A percentile compares a stretch with the other conserved stretches of the same genome.
These are phyloP conservation scores for Podarcis siculus DNA, from an alignment of 2,797 vertebrate genomes.

Conservation along the genomic window DNA sequence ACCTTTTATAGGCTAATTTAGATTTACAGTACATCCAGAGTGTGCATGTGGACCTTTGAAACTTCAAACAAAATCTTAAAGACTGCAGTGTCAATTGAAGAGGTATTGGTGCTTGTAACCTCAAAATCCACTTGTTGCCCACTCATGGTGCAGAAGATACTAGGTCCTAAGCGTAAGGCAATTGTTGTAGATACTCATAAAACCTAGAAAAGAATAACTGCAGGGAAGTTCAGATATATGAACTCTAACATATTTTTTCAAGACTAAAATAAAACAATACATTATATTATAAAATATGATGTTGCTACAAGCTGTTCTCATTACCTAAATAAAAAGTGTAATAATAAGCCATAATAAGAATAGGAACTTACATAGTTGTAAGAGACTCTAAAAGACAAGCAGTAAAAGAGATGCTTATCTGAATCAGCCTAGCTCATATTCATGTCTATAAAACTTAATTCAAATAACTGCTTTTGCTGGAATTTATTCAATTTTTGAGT, in stretches of 20 bases:
- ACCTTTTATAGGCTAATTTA: neutral
- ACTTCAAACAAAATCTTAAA: neutral
- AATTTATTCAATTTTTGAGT: constrained; percentile 53
- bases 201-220: neutral
- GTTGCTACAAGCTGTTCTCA: constrained; percentile 33
- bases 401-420: constrained; percentile 54
- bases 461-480: constrained; percentile 66
- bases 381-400: constrained; percentile 66
- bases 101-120: neutral
- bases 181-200: neutral
- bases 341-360: constrained; percentile 60
- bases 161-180: neutral
- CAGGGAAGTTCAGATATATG: neutral
- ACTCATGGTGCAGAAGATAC: neutral
- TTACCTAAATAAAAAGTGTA: constrained; percentile 42
- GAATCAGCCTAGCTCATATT: constrained; percentile 55
- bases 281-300: constrained; percentile 49
- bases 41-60: no score
- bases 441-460: constrained; percentile 65
- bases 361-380: constrained; percentile 41
- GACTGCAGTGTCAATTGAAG: neutral
- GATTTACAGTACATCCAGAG: neutral
- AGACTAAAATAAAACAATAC: constrained; percentile 16
- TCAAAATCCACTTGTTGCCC: neutral
- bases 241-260: neutral